A percentile compares a stretch with the other conserved stretches of the same genome.
Conservation (phyloP, 1,140 invertebrate genomes). For the Drosophila micromelanica region DNA sequence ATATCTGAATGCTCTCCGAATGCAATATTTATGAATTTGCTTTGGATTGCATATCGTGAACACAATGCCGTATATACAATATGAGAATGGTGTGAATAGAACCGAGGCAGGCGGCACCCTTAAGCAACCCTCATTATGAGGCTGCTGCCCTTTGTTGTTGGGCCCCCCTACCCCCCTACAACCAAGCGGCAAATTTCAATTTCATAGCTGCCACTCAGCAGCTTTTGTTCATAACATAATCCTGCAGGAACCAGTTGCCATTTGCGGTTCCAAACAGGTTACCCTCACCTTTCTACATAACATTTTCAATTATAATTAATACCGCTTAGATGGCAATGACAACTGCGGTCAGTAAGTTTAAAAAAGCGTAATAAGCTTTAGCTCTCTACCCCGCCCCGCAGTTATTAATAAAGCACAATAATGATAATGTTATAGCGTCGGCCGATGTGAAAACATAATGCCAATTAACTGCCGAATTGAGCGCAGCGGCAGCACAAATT, state of each 20-base stretch:
- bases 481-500: conserved; percentile 37
- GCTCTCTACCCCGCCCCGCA: neutral
- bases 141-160: conserved; percentile 32
- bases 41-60: conserved; percentile 15
- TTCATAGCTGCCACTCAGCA: conserved; percentile 25
- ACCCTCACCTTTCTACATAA: neutral
- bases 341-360: conserved; percentile 54
- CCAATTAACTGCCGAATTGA: conserved; percentile 59
- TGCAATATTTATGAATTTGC: conserved; percentile 17
- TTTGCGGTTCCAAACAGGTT: conserved; percentile 7
- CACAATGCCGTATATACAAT: neutral
- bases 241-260: conserved; percentile 2
- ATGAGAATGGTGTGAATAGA: conserved; percentile 6
- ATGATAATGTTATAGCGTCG: conserved; percentile 38
- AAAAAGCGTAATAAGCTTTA: conserved; percentile 58
- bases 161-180: conserved; percentile 1
- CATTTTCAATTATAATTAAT: conserved; percentile 65
- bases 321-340: conserved; percentile 52
- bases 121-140: conserved; percentile 42
- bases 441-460: conserved; percentile 30
- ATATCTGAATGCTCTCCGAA: neutral
- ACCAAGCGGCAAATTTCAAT: conserved; percentile 9
- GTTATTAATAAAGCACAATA: conserved; percentile 46
- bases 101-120: conserved; percentile 2
- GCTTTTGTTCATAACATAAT: conserved; percentile 11